Conservation (phyloP, 2,113 vertebrate species). For the Anhinga anhinga region DNA sequence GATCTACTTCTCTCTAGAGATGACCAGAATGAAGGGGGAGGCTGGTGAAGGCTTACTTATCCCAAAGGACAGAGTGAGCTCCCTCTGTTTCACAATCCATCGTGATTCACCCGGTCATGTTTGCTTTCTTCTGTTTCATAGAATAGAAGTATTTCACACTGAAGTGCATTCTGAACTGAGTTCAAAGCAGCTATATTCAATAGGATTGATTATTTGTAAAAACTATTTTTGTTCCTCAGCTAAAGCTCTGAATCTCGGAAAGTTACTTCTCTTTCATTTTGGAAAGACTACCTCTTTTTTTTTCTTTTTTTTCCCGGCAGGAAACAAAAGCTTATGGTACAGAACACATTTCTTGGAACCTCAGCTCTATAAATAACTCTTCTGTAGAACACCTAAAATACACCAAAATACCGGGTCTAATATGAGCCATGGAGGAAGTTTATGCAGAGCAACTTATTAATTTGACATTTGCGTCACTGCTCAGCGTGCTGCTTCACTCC, state of each 20-base stretch:
- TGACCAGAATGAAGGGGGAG: neutral
- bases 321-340: neutral
- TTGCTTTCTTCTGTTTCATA: neutral
- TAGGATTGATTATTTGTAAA: neutral
- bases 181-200: neutral
- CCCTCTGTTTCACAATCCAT: neutral
- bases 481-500: neutral
- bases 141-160: neutral
- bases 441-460: neutral
- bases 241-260: neutral
- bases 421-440: neutral
- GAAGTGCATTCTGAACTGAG: neutral
- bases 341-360: neutral
- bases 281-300: neutral
- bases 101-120: neutral
- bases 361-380: neutral
- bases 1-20: neutral
- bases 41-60: neutral
- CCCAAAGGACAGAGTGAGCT: neutral
- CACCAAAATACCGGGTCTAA: neutral
- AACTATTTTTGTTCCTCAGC: neutral
- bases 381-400: neutral
- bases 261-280: neutral
- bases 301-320: neutral
- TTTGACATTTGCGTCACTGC: neutral